Conservation (phyloP, 2,113 vertebrate genomes). For the Sinosuthora webbiana region DNA sequence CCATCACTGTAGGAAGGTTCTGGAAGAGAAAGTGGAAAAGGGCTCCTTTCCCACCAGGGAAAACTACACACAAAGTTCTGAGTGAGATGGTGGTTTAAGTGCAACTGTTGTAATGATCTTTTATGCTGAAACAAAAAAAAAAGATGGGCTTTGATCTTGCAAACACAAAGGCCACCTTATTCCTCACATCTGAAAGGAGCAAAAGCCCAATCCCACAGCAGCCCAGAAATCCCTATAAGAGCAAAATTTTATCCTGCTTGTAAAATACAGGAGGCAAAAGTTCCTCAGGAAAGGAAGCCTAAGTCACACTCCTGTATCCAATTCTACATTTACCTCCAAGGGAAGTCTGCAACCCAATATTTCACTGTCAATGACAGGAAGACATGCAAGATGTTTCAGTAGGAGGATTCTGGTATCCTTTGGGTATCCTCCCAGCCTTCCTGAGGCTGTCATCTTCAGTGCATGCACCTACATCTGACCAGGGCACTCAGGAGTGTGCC, state of each 20-base stretch:
- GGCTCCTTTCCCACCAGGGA: background rate
- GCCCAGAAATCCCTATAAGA: background rate
- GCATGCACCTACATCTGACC: accelerated
- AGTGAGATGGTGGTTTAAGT: background rate
- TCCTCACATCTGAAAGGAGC: background rate
- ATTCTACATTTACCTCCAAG: background rate
- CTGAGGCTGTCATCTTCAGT: background rate
- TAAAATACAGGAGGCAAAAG: background rate
- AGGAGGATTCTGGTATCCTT: background rate
- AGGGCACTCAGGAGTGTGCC: background rate
- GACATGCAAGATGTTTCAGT: background rate
- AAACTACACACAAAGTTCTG: background rate
- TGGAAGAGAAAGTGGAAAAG: background rate
- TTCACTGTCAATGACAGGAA: accelerated
- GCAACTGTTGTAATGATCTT: background rate
- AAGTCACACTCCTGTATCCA: accelerated
- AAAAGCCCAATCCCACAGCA: background rate
- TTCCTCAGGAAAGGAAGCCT: background rate
- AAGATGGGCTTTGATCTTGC: background rate
- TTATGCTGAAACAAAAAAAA: background rate
- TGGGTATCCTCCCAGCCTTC: background rate
- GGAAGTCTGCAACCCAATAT: background rate
- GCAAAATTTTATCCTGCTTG: background rate
- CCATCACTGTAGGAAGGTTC: background rate
- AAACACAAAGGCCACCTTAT: background rate